These are phyloP conservation scores for Thera britannica DNA, from an alignment of 2,888 invertebrate species.

Conservation along the genomic window DNA sequence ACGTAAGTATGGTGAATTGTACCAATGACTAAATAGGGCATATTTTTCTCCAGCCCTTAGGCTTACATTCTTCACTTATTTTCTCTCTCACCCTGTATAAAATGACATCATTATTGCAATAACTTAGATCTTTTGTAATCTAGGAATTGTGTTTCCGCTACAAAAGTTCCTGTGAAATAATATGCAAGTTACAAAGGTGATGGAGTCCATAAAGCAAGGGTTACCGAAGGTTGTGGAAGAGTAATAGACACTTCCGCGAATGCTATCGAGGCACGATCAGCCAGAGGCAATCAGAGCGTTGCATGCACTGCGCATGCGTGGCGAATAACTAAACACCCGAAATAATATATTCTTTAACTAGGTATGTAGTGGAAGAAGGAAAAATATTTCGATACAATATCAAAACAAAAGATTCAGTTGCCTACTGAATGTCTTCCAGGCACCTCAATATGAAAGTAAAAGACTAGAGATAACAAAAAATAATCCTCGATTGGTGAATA, in stretches of 20 bases:
- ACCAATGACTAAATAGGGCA: neutral
- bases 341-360: constrained; percentile 7
- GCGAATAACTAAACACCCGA: constrained; percentile 40
- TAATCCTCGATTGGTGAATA: too few relatives aligned
- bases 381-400: neutral
- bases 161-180: neutral
- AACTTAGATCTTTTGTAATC: neutral
- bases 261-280: constrained; percentile 53
- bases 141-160: neutral
- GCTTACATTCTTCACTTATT: neutral
- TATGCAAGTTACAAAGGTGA: constrained; percentile 5
- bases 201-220: constrained; percentile 30
- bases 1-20: neutral
- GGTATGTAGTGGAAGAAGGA: neutral
- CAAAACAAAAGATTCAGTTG: too few relatives aligned
- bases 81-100: neutral
- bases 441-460: too few relatives aligned
- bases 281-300: constrained; percentile 59
- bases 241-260: constrained; percentile 53
- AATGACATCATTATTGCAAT: too few relatives aligned
- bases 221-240: constrained; percentile 38
- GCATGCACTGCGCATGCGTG: constrained; percentile 52
- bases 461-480: too few relatives aligned
- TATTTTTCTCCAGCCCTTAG: neutral
- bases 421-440: too few relatives aligned